phyloP scores from a whole-genome alignment of 1,140 invertebrate species.

The Triops cancriformis region DNA sequence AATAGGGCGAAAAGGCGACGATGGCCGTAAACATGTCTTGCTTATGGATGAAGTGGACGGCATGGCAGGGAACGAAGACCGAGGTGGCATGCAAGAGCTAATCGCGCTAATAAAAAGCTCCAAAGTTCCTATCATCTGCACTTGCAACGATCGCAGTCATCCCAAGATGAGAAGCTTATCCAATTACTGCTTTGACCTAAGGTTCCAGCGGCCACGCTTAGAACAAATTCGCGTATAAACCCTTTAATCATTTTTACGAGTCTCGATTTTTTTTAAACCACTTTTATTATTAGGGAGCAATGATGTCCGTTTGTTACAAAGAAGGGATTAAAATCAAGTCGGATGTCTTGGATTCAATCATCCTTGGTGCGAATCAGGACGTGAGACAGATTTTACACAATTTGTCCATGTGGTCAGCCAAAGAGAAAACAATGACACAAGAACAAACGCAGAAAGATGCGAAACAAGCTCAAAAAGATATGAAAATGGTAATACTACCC shows the following conservation, averaged over 20 bases:
- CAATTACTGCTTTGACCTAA: slow-evolving; percentile 91
- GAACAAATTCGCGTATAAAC: slow-evolving; percentile 77
- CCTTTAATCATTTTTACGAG: slow-evolving; percentile 6
- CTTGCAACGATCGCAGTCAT: slow-evolving; percentile 94
- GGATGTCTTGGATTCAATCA: slow-evolving; percentile 71
- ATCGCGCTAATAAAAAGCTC: slow-evolving; percentile 85
- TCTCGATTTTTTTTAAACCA: slow-evolving; percentile 17
- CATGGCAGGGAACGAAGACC: slow-evolving; percentile 98
- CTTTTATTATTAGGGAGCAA: slow-evolving; percentile 54
- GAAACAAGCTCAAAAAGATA: slow-evolving; percentile 58
- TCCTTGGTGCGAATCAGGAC: slow-evolving; percentile 81
- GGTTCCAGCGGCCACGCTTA: slow-evolving; percentile 68
- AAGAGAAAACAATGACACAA: slow-evolving; percentile 40
- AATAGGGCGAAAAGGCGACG: slow-evolving; percentile 10
- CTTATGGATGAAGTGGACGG: slow-evolving; percentile 99
- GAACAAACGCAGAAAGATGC: slow-evolving; percentile 46
- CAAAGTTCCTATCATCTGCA: slow-evolving; percentile 91
- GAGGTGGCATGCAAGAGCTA: slow-evolving; percentile 91
- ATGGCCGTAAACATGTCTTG: slow-evolving; percentile 57
- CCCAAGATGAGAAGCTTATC: slow-evolving; percentile 87
- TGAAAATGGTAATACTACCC: slow-evolving; percentile 55
- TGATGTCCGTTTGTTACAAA: slow-evolving; percentile 85
- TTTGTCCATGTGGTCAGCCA: slow-evolving; percentile 64
- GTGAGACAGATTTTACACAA: slow-evolving; percentile 87
- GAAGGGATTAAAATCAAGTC: slow-evolving; percentile 75